Evolutionary conservation across 2,113 vertebrate species (phyloP), one percentile per base, ranked within the genome.

Genomic region (Pluvianellus socialis): DNA sequence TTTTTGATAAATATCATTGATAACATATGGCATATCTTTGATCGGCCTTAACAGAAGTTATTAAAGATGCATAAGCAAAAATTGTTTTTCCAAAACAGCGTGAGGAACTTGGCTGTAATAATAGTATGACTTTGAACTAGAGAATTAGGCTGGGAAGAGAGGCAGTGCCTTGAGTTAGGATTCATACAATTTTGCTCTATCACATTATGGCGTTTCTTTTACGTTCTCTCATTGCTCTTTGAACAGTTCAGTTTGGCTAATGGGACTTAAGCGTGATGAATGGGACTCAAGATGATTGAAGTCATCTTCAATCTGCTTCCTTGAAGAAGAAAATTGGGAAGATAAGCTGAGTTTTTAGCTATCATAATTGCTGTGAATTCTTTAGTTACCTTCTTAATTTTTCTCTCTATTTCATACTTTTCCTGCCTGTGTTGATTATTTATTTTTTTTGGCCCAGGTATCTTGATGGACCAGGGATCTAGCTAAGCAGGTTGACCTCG

Each of bases 401-500:
- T 84, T 66, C 45, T 47, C 66, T 72, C 11, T 32, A 4, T 92
- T 85, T 85, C 56, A 28, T 14, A 8, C 33, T 77, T 77, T 19
- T 58, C 26, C n/a, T 81, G 23, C 52, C 24, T 7, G 0, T 21
- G 33, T 32, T 58, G 8, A 16, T 38, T 59, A 76, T 38, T 72
- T 74, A 38, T 38, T 30, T 79, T 38, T 72, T 74, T 44, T 44
- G 27, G 44, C 59, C 22, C 4, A 44, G 15, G 14, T 12, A 11
- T 49, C 50, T 49, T 35, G 56, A 17, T 44, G 63, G n/a, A 9
- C 10, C 3, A 18, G 21, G 45, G 42, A 3, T n/a, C 1, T 3
- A 23, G 33, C 30, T 61, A 2, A 61, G 9, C 6, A 8, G 12
- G 2, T 8, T 71, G 59, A 16, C 26, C 68, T 86, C 0, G 0